Percentiles rank a stretch among this genome's conserved stretches.
Conservation (phyloP, 2,888 invertebrate genomes). For the Cenopis cana region DNA sequence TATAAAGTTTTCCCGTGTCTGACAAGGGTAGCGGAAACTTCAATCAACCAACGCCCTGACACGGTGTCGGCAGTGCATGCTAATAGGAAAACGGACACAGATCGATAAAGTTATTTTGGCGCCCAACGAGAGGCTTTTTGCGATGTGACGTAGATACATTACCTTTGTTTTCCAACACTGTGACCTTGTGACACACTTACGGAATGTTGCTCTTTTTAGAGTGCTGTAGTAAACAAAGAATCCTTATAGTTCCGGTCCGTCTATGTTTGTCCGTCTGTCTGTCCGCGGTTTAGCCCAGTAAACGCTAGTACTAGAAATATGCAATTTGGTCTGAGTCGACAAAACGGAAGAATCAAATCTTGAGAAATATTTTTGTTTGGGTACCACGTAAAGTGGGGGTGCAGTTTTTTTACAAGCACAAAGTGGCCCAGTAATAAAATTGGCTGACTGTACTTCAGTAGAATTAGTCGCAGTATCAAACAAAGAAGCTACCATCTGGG, state of each 20-base stretch:
- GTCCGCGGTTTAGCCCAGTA: too few species aligned
- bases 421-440: too few species aligned
- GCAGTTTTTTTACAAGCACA: too few species aligned
- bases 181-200: neutral
- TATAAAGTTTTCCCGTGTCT: neutral
- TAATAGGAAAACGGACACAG: neutral
- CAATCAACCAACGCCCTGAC: neutral
- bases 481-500: constrained; percentile 33
- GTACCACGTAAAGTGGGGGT: too few species aligned
- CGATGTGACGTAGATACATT: neutral
- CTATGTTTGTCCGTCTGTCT: too few species aligned
- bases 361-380: too few species aligned
- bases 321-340: too few species aligned
- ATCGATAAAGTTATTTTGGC: constrained; percentile 12
- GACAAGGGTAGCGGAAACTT: constrained; percentile 1
- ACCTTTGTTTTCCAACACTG: neutral
- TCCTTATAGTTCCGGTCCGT: too few species aligned
- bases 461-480: constrained; percentile 2
- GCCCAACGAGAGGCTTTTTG: neutral
- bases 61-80: constrained; percentile 4
- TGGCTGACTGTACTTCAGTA: too few species aligned
- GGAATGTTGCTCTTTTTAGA: neutral
- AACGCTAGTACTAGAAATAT: too few species aligned
- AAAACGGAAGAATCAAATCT: too few species aligned
- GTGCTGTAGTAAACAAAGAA: too few species aligned